Evolutionary conservation across 1,140 invertebrate species (phyloP).

Genomic region (Drosophila gunungcola): DNA sequence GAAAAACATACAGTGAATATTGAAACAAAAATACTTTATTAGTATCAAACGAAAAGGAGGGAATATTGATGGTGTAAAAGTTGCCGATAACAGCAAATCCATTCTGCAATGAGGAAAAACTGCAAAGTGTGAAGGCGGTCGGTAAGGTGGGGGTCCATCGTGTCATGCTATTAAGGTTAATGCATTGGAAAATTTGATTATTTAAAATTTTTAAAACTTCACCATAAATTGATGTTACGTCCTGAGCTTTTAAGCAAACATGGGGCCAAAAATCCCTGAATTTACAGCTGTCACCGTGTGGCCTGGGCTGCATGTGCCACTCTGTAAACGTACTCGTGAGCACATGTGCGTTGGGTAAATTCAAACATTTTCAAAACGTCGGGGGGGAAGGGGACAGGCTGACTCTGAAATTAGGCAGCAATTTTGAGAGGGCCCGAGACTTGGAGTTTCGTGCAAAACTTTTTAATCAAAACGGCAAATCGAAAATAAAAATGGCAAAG

Average conservation of each 20-base stretch:
- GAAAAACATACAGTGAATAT: too few relatives aligned
- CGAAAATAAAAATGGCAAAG: constrained; percentile 73
- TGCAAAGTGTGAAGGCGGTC: too few relatives aligned
- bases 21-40: too few relatives aligned
- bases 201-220: constrained; percentile 53
- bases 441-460: constrained; percentile 57
- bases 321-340: constrained; percentile 7
- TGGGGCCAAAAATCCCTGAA: constrained; percentile 2
- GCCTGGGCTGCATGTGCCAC: background rate
- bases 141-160: background rate
- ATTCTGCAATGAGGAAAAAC: too few relatives aligned
- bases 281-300: constrained; percentile 33
- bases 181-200: constrained; percentile 77
- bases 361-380: constrained; percentile 24
- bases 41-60: too few relatives aligned
- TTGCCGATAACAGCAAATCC: too few relatives aligned
- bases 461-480: constrained; percentile 77
- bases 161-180: constrained; percentile 65
- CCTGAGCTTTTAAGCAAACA: constrained; percentile 48
- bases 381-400: constrained; percentile 9
- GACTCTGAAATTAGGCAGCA: constrained; percentile 43
- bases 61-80: too few relatives aligned
- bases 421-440: constrained; percentile 26
- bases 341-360: constrained; percentile 20
- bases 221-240: constrained; percentile 54